These are phyloP conservation scores for Drosophila nebulosa DNA, from an alignment of 1,140 invertebrate species.

Conservation along the genomic window DNA sequence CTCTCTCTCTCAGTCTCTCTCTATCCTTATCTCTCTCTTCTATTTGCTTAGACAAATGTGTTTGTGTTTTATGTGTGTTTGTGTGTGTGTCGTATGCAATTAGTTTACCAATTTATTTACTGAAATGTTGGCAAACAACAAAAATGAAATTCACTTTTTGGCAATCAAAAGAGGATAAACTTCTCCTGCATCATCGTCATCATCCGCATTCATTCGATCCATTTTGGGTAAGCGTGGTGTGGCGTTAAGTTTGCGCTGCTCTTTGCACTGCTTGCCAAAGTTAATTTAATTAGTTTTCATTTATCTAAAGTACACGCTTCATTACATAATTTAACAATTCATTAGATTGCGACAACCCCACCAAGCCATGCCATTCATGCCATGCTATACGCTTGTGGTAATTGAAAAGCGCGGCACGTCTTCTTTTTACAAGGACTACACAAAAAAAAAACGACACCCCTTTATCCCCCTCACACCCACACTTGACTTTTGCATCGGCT, in stretches of 20 bases:
- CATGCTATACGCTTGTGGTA: conserved; percentile 29
- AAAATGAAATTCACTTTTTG: conserved; percentile 49
- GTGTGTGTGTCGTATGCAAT: conserved; percentile 49
- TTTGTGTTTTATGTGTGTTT: not conserved
- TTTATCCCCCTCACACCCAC: not conserved
- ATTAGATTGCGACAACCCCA: conserved; percentile 57
- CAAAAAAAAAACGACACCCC: conserved; percentile 14
- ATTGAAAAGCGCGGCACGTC: conserved; percentile 67
- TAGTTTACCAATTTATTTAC: conserved; percentile 60
- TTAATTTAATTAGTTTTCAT: conserved; percentile 73
- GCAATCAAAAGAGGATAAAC: conserved; percentile 8
- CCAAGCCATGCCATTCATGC: conserved; percentile 4
- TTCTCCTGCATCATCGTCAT: not conserved
- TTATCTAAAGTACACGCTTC: conserved; percentile 71
- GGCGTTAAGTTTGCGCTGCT: conserved; percentile 37
- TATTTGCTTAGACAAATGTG: conserved; percentile 48
- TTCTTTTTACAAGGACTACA: not conserved
- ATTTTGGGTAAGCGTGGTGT: conserved; percentile 7
- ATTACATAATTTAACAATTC: conserved; percentile 74
- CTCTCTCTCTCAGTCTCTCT: conserved; percentile 1
- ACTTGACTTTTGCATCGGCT: not conserved
- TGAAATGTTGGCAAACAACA: conserved; percentile 62
- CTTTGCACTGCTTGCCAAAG: conserved; percentile 32
- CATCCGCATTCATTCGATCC: not conserved
- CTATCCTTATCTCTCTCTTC: conserved; percentile 15